Evolutionary conservation across 2,888 invertebrate species (phyloP), one percentile per base, ranked within the genome.

Genomic region (Thera britannica): DNA sequence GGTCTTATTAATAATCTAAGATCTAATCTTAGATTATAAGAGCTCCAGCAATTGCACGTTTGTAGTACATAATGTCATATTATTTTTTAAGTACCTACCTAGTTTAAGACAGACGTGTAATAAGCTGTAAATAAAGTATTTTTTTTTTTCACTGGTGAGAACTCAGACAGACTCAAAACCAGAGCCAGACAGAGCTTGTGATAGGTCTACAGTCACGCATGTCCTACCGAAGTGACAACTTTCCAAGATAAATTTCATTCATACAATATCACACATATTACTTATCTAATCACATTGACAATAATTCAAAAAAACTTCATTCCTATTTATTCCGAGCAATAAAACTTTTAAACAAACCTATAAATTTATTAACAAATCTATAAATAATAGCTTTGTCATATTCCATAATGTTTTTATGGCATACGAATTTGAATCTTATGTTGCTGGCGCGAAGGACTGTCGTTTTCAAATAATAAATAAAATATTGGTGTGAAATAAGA

Each of bases 291-390:
- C 83, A 76, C 68, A 75, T 65, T 65, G 74, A 80, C 79, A 79
- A 81, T 83, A 81, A 80, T 73, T 83, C 75, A 70, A 70, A 72
- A 66, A 57, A 67, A 59, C 57, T 23, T 23, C 78, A 80, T 75
- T 81, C 81, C 78, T 82, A 83, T 86, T 86, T 86, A 85, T 83
- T 84, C 79, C 67, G 57, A 55, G 58, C 79, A 84, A 87, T 87
- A 87, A 87, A 87, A 83, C 84, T 82, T 80, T 77, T 80, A 80
- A 86, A 79, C 81, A 80, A 74, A 81, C 80, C 80, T 83, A 86
- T 90, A 90, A 88, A 90, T 90, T 89, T 88, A 90, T 90, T 90
- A 89, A 88, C 90, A 85, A 88, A 89, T 83, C 89, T 83, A 90
- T 90, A 90, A 90, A 90, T 87, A 84, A 87, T 84, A 81, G 52